Conservation (phyloP, 2,113 vertebrate species). For the Capra hircus region DNA sequence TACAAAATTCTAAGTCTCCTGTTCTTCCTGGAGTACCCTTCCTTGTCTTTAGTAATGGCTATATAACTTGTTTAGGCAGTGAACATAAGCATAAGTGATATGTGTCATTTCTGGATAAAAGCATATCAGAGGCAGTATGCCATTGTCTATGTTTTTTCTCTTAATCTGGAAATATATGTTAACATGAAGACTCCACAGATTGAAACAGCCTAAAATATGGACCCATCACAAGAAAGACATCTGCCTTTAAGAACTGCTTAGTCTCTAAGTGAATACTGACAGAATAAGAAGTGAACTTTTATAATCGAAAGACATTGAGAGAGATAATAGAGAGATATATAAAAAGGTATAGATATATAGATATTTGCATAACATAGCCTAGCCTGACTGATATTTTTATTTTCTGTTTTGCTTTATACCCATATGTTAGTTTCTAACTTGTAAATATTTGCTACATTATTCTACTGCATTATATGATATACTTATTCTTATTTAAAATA, state of each 20-base stretch:
- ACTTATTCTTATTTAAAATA: not conserved
- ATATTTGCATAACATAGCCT: not conserved
- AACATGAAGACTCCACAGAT: not conserved
- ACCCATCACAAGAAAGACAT: not conserved
- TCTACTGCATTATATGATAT: not conserved
- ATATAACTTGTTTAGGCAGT: not conserved
- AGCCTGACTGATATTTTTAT: not conserved
- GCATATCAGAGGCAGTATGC: not conserved
- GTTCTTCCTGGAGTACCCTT: not conserved
- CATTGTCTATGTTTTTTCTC: not conserved
- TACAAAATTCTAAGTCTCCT: not conserved
- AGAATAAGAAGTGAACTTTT: not conserved
- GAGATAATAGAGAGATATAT: not conserved
- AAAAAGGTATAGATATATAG: not conserved
- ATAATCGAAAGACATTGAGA: not conserved
- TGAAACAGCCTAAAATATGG: not conserved
- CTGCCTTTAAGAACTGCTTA: not conserved
- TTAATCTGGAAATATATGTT: not conserved
- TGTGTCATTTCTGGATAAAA: not conserved
- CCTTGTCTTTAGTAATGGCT: not conserved
- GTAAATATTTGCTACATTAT: not conserved
- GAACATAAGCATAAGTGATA: not conserved
- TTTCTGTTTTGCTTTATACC: not conserved
- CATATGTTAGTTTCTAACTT: not conserved
- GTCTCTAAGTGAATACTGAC: not conserved